phyloP scores from a whole-genome alignment of 1,140 invertebrate species.

The Papilio polytes region DNA sequence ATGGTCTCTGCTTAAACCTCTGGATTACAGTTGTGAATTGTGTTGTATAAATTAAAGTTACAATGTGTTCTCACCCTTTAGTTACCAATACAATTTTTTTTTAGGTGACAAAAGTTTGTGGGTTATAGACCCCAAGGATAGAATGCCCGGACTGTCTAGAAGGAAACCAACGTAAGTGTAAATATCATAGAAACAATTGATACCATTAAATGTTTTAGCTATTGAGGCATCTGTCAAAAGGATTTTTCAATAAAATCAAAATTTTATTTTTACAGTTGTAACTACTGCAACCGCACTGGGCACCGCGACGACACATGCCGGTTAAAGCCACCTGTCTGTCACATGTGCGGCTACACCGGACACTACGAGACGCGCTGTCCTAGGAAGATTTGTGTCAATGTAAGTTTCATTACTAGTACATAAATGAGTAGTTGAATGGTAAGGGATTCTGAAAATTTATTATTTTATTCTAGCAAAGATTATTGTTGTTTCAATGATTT shows the following conservation, averaged over 20 bases:
- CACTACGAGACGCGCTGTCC: conserved; percentile 87
- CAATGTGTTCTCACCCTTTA: background rate
- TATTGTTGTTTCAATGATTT: no score
- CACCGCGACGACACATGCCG: conserved; percentile 83
- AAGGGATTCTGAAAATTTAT: background rate
- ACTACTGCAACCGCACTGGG: conserved; percentile 84
- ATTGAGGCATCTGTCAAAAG: background rate
- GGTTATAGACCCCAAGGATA: conserved; percentile 76
- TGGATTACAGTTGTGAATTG: no score
- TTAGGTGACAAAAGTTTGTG: conserved; percentile 76
- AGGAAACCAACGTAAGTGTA: conserved; percentile 72
- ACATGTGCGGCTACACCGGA: conserved; percentile 86
- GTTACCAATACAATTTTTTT: conserved; percentile 42
- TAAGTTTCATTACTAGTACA: conserved; percentile 66
- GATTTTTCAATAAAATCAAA: no score
- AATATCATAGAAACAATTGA: background rate
- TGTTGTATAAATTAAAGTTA: no score
- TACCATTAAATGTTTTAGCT: background rate
- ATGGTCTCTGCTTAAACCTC: no score
- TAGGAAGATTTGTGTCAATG: conserved; percentile 87
- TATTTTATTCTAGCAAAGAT: no score
- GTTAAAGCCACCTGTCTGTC: conserved; percentile 82
- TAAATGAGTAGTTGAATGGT: no score
- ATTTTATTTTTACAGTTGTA: conserved; percentile 75
- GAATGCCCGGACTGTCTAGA: conserved; percentile 61